phyloP scores from a whole-genome alignment of 2,797 vertebrate species.

The Argentina silus region DNA sequence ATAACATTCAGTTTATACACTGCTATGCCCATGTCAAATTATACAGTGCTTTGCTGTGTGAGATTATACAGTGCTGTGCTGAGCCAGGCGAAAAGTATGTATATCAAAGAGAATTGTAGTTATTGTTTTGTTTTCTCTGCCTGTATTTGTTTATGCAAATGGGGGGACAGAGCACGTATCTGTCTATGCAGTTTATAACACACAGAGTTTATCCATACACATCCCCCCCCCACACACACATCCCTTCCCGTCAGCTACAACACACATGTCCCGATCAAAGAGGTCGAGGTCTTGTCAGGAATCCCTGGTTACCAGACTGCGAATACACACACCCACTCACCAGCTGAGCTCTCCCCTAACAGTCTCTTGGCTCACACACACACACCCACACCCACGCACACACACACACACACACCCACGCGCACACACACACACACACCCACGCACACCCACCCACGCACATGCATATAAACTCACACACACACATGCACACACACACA shows the following conservation, averaged over 20 bases:
- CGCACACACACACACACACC: too few species aligned
- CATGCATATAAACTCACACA: too few species aligned
- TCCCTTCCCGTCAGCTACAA: neutral
- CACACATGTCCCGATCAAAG: constrained; percentile 40
- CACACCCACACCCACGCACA: neutral
- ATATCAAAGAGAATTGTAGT: neutral
- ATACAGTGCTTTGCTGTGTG: too few species aligned
- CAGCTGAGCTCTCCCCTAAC: neutral
- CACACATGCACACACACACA: too few species aligned
- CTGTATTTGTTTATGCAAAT: neutral
- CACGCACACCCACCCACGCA: too few species aligned
- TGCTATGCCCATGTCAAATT: too few species aligned
- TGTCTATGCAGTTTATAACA: neutral
- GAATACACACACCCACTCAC: constrained; percentile 63
- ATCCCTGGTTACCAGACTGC: constrained; percentile 71
- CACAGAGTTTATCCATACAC: neutral
- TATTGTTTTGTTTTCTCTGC: neutral
- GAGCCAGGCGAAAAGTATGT: neutral
- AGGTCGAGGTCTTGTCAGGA: constrained; percentile 74
- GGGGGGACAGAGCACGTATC: neutral
- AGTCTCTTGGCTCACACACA: neutral
- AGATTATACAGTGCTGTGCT: too few species aligned
- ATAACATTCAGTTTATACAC: too few species aligned
- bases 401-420: too few species aligned
- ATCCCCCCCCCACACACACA: constrained; percentile 42